A percentile compares a stretch with the other conserved stretches of the same genome.
phyloP scores from a whole-genome alignment of 2,113 vertebrate species.

The Phyllostomus discolor region DNA sequence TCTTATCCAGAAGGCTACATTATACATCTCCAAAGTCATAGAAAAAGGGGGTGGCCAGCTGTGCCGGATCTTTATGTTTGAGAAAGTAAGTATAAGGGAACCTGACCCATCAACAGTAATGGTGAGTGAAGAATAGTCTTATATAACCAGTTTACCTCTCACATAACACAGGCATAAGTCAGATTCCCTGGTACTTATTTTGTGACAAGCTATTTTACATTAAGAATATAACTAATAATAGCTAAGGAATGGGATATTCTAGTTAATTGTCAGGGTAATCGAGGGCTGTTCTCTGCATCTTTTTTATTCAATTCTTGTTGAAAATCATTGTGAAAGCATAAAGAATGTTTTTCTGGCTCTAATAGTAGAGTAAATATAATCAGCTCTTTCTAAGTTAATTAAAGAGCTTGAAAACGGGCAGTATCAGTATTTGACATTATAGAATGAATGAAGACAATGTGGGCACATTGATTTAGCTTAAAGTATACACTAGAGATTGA shows the following conservation, averaged over 20 bases:
- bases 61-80: constrained; percentile 67
- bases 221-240: not conserved
- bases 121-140: not conserved
- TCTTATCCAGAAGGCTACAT: constrained; percentile 58
- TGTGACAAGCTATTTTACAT: not conserved
- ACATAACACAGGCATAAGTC: not conserved
- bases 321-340: not conserved
- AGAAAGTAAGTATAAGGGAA: constrained; percentile 63
- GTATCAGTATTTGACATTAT: not conserved
- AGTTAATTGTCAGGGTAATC: not conserved
- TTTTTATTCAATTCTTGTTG: not conserved
- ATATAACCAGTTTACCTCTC: not conserved
- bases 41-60: constrained; percentile 61
- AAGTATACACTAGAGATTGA: not conserved
- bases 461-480: not conserved
- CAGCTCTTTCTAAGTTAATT: not conserved
- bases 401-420: not conserved
- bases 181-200: not conserved
- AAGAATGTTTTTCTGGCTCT: not conserved
- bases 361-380: not conserved
- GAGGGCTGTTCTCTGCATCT: not conserved
- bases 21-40: constrained; percentile 60
- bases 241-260: not conserved
- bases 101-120: not conserved
- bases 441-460: not conserved